Base-by-base conservation (phyloP, 2,888 invertebrate species). In the Megaustenia siamemsis region DNA sequence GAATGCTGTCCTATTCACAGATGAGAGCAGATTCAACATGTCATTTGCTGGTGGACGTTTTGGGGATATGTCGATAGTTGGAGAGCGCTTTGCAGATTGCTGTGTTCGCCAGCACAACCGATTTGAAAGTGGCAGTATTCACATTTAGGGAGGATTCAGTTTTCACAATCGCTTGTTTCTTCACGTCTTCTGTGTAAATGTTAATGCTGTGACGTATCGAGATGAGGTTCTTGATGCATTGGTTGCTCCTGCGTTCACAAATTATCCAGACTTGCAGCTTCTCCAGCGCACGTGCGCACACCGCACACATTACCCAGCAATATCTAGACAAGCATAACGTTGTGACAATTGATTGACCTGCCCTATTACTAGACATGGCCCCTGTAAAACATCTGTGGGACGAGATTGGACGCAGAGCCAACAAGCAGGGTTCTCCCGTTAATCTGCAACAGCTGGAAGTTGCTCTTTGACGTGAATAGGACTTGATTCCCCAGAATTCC, bases 71-170 rank as follows among this genome's bases (percentile, higher is more conserved):
- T 24, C 10, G 43, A 43, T n/a, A 28, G n/a, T 40, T 43, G 40
- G 71, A 71, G 40, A 71, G 71, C 43, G 24, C 71, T 71, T 43
- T 71, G 71, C 43, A 71, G 71, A 43, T 71, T 71, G n/a, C 28
- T 69, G 69, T 40, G 18, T 68, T 38, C 69, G 18, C 24, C 69
- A 69, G 40, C 69, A 69, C 69, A 40, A 69, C 69, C 40, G 38
- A 69, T 69, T 69, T 69, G 69, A n/a, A 40, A 40, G 69, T 69
- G 69, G 69, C 24, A 69, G 69, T 69, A 40, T 69, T 69, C 69
- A 69, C 69, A 69, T 69, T 69, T 40, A 24, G 40, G 69, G 24
- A 69, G 38, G 6, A 69, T 69, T 69, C 69, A 69, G 69, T 69
- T 69, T 69, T 69, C 38, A 69, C 69, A 38, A 69, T 69, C 24